Base-by-base conservation (phyloP, 2,888 invertebrate species). In the Amblyjoppa fuscipennis region DNA sequence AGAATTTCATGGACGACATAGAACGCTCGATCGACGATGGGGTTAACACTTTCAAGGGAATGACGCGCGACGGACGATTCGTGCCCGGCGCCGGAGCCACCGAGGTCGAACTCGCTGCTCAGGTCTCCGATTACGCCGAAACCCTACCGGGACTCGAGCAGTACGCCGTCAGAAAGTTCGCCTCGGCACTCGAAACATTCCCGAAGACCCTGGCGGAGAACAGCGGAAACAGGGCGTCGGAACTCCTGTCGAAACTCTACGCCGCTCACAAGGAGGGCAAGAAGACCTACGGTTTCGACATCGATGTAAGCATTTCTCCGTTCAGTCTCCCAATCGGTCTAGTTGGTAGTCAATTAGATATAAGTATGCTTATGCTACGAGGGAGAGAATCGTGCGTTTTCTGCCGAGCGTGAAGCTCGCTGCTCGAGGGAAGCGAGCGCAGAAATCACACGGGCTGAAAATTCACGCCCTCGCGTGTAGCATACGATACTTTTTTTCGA, bases 11-110 rank as follows among this genome's bases (percentile, higher is more conserved):
- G 98, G 99, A 99, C 94, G 99, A 99, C 92, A 97, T 99, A 91
- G 99, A 99, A 95, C 96, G 99, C 85, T 98, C 99, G 38, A 96
- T 99, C 91, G 99, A 99, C 94, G 99, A 99, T 95, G 99, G 99
- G 85, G 98, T 99, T 28, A 99, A 99, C 94, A 99, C 99, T 49
- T 99, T 98, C 95, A 99, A 99, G 94, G 97, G 97, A 76, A 95
- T 98, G 53, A 96, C 97, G 0, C 96, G 97, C 92, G 98, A 97
- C 93, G 96, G 96, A 90, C 95, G 96, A 90, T 96, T 98, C 90
- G 94, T 99, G 31, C 96, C 99, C 66, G 99, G 99, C 73, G 99
- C 98, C 77, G 99, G 99, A 68, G 99, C 99, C 2, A 96, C 96
- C 1, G 99, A 99, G 95, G 97, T 99, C 78, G 98, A 99, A 95